phyloP scores from a whole-genome alignment of 1,140 invertebrate genomes.

The Bombus huntii region DNA sequence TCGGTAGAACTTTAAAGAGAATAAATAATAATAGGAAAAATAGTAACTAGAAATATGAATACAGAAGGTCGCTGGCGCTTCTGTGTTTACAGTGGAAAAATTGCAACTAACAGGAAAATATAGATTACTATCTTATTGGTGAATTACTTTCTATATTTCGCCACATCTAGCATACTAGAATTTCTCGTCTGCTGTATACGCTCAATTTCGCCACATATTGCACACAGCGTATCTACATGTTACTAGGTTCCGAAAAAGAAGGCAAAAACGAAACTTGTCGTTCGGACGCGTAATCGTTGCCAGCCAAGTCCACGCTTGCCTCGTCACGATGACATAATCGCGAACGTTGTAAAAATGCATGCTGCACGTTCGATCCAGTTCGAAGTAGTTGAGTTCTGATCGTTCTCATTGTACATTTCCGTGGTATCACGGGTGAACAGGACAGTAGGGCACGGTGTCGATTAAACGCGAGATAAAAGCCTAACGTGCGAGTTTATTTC shows the following conservation, averaged over 20 bases:
- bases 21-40: neutral
- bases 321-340: neutral
- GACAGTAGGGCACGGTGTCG: too few relatives aligned
- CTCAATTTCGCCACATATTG: neutral
- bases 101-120: neutral
- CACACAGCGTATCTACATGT: neutral
- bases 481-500: too few relatives aligned
- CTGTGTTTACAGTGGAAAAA: neutral
- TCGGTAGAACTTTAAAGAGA: too few relatives aligned
- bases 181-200: neutral
- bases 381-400: too few relatives aligned
- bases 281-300: neutral
- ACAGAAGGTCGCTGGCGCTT: neutral
- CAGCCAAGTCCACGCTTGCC: neutral
- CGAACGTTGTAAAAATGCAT: neutral
- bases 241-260: neutral
- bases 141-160: slow-evolving; percentile 27
- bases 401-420: too few relatives aligned
- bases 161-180: neutral
- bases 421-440: too few relatives aligned
- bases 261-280: neutral
- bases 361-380: too few relatives aligned
- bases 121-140: neutral
- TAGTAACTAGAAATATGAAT: neutral
- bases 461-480: too few relatives aligned